Evolutionary conservation across 1,140 invertebrate species (phyloP), one percentile per base, ranked within the genome.

Genomic region (Cyphomyrmex costatus): DNA sequence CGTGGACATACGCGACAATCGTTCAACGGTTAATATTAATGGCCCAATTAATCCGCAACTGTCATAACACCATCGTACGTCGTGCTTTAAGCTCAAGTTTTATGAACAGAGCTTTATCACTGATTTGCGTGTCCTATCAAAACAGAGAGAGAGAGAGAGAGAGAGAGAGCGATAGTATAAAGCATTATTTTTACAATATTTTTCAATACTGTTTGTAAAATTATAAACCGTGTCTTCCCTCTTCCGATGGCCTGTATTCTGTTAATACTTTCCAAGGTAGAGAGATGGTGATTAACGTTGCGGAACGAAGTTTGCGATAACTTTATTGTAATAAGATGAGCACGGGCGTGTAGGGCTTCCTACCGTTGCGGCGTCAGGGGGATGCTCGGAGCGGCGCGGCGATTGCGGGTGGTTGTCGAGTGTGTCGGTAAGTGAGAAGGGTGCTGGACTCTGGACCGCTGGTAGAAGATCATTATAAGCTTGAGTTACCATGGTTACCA

Each of bases 381-480:
- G 83, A 33, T 53, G 24, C 70, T 33, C 51, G 87, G 87, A 83
- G 89, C 60, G 86, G 51, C 74, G 73, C 85, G 86, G 90, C 89
- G 88, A 93, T 92, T 93, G 92, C 91, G 92, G 90, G 89, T 90
- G 89, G 90, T 93, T 92, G 93, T 91, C 91, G 88, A 92, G 91
- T 91, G 92, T 92, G 91, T 91, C 90, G 88, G 93, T 93, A 93
- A 95, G 94, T 93, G 92, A 94, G 93, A 93, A 94, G 93, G 93
- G 92, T 92, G 91, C 88, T 85, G 91, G 92, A 91, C 92, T 90
- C 91, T 89, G 85, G 79, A 63, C 83, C 66, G 88, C 86, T 87
- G 91, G 89, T 92, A 90, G 93, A 94, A 95, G 94, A 95, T 95
- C 94, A 95, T 95, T 95, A 95, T 95, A 94, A 94, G 92, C 92